Evolutionary conservation across 2,888 invertebrate species (phyloP), one percentile per base, ranked within the genome.

Genomic region (Lymantria dispar): DNA sequence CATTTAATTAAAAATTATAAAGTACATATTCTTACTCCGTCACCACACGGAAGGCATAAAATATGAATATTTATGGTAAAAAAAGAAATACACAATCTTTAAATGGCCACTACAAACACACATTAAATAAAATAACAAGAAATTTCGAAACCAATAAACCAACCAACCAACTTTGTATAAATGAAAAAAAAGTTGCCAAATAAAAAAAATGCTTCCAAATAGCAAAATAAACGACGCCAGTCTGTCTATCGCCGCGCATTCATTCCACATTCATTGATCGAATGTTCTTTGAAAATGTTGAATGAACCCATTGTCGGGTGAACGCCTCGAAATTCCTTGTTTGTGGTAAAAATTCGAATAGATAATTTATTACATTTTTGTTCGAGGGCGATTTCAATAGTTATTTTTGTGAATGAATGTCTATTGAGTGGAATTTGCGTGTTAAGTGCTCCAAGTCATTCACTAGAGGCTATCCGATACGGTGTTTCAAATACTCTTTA

Each of bases 141-240:
- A 59, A 47, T 54, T 60, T 65, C 47, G 46, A 43, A 15, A 15
- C 8, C 38, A 12, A 52, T 38, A 60, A 52, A 45, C n/a, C n/a
- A n/a, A 43, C 46, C 43, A 45, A 47, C 39, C 22, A 50, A 43
- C 38, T 48, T 50, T 48, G 53, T 39, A 46, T 54, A 59, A 56
- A 63, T 50, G 49, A 59, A 66, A 66, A 64, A 22, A 58, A 50
- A 45, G 22, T 7, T 10, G 0, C n/a, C 11, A 47, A 45, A 59
- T 47, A 56, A 48, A 48, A 66, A 68, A 66, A 66, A 58, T 49
- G 54, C 56, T 56, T 58, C 60, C 60, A 70, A 79, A 81, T 72
- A 53, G 65, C 70, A 56, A 70, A 70, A 72, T 77, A 71, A 76
- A 68, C 70, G 81, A 70, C 73, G 76, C 75, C 47, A 51, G 43